Evolutionary conservation across 2,888 invertebrate genomes (phyloP), one percentile per base, ranked within the genome.

Genomic region (Scelioninae gen. 2): DNA sequence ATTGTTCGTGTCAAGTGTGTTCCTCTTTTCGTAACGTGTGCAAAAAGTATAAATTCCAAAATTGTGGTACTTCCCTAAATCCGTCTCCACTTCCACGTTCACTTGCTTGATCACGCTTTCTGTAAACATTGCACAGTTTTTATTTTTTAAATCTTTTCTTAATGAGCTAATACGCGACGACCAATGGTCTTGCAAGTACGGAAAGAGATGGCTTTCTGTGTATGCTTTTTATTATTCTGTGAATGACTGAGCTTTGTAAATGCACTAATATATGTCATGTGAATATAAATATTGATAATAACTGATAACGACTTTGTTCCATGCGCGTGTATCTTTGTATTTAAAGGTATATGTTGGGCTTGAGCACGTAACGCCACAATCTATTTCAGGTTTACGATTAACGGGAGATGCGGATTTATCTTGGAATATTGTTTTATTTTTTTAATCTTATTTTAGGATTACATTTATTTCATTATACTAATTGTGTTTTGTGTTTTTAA

Each of bases 121-220:
- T 52, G 25, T 37, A 60, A 48, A 45, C 28, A 63, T 31, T n/a
- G n/a, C n/a, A n/a, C n/a, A n/a, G n/a, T 41, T 10, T 52, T 11
- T 10, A 9, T 39, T 31, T 33, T 33, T 63, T n/a, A n/a, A 25
- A 25, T 45, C 60, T 2, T 64, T 45, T 45, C 31, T 52, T 58
- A 39, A 71, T 11, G 41, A 60, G 48, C 57, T 55, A 73, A 67
- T 28, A 46, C 11, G 45, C 33, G 10, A 45, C 60, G 61, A 55
- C 53, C 67, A 60, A 48, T 57, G 60, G 46, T 28, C 39, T 61
- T 58, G 63, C 68, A 63, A 68, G 68, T 73, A 73, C 46, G 33
- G 33, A 28, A 25, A 13, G 16, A 45, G 16, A 45, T 39, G 28
- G 60, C 68, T 73, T 72, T 58, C 6, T 57, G 55, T 73, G 46